Percentiles rank a stretch among this genome's conserved stretches.
These are phyloP conservation scores for Genyomyrus donnyi DNA, from an alignment of 2,113 vertebrate species.

Conservation along the genomic window DNA sequence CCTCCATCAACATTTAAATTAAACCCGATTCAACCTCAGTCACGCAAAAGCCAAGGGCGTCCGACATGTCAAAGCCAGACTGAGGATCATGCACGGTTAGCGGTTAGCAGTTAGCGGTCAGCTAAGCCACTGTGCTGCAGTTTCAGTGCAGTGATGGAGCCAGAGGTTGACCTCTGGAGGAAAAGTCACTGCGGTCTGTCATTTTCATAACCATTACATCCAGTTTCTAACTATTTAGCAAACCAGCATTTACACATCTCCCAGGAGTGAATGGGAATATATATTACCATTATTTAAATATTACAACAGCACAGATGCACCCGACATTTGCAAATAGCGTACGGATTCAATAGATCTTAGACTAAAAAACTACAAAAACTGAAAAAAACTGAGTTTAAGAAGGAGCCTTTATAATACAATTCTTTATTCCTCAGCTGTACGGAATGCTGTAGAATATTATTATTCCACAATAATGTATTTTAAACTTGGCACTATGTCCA, in stretches of 20 bases:
- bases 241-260: neutral
- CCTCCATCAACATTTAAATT: conserved; percentile 61
- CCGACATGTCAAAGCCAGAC: conserved; percentile 26
- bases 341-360: neutral
- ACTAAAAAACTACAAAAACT: neutral
- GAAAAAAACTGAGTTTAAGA: neutral
- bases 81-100: neutral
- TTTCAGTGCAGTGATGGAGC: neutral
- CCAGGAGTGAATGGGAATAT: neutral
- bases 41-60: conserved; percentile 44
- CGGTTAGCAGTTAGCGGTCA: neutral
- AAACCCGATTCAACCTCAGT: conserved; percentile 56
- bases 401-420: neutral
- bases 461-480: neutral
- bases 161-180: neutral
- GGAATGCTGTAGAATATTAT: neutral
- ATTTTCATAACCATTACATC: neutral
- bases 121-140: neutral
- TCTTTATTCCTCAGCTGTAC: neutral
- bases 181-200: neutral
- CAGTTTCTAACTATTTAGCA: neutral
- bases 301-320: neutral
- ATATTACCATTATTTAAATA: neutral
- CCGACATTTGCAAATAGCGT: neutral
- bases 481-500: neutral